Conservation (phyloP, 1,140 invertebrate genomes). For the Chironomus tepperi region DNA sequence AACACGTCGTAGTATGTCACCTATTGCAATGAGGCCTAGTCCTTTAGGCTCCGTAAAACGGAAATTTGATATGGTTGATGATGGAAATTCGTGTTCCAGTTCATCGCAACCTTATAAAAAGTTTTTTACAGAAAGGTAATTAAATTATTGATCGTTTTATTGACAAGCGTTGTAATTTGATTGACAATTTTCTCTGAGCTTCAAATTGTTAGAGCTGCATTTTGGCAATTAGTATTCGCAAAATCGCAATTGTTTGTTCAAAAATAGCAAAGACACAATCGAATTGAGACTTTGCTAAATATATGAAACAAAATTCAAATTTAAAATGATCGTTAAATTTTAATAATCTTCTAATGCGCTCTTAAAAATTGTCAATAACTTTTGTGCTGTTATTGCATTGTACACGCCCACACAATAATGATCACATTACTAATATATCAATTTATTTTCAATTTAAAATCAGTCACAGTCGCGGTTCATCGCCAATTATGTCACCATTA, state of each 20-base stretch:
- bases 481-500: slow-evolving; percentile 41
- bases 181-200: slow-evolving; percentile 31
- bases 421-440: too few species aligned
- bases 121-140: slow-evolving; percentile 38
- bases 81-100: slow-evolving; percentile 31
- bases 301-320: too few species aligned
- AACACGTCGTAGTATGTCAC: slow-evolving; percentile 70
- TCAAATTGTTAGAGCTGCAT: too few species aligned
- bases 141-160: slow-evolving; percentile 28
- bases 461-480: slow-evolving; percentile 45
- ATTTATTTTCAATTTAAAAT: too few species aligned
- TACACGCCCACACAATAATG: too few species aligned
- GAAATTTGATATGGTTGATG: slow-evolving; percentile 66
- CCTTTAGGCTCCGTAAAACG: slow-evolving; percentile 63
- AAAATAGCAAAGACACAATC: too few species aligned
- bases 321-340: slow-evolving; percentile 34
- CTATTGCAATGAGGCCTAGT: slow-evolving; percentile 69
- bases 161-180: neutral
- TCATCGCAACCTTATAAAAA: slow-evolving; percentile 37
- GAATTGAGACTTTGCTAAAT: too few species aligned
- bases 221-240: too few species aligned
- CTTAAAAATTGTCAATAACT: too few species aligned
- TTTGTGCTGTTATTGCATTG: too few species aligned
- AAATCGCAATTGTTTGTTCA: too few species aligned
- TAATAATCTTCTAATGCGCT: too few species aligned